phyloP scores from a whole-genome alignment of 2,797 vertebrate genomes.

The Phalloptychus januarius region DNA sequence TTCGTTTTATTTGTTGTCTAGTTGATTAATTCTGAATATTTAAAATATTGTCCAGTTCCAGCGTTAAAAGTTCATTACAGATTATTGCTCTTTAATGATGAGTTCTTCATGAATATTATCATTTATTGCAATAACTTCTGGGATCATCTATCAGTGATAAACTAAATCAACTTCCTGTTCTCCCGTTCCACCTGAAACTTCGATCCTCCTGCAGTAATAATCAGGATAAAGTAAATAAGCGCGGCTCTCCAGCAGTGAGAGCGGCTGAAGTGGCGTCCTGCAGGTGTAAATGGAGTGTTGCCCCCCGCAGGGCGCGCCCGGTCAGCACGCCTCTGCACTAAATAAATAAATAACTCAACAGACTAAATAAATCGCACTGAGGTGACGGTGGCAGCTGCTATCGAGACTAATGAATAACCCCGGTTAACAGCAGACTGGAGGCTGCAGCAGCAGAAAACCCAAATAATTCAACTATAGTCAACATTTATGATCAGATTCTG shows the following conservation, averaged over 20 bases:
- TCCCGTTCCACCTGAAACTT: not conserved
- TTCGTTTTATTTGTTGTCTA: no score
- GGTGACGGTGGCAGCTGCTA: slow-evolving; percentile 6
- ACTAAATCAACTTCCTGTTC: not conserved
- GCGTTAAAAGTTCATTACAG: no score
- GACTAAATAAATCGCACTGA: slow-evolving; percentile 3
- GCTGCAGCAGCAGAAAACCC: not conserved
- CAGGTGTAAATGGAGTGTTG: slow-evolving; percentile 66
- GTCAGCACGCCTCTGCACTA: slow-evolving; percentile 38
- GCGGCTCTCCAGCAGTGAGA: slow-evolving; percentile 32
- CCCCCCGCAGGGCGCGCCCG: slow-evolving; percentile 33
- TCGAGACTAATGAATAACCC: slow-evolving; percentile 52
- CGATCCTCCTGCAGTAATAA: not conserved
- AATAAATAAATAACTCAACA: not conserved
- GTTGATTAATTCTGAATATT: no score
- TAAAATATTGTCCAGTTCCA: no score
- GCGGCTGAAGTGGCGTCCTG: slow-evolving; percentile 52
- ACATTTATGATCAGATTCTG: not conserved
- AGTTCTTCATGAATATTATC: no score
- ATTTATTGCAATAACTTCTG: no score
- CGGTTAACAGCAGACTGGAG: slow-evolving; percentile 17
- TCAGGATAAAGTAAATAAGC: slow-evolving; percentile 7
- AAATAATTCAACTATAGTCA: not conserved
- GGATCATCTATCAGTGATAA: no score
- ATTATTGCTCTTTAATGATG: no score